These are phyloP conservation scores for Heliangelus exortis DNA, from an alignment of 2,797 vertebrate species.

Conservation along the genomic window DNA sequence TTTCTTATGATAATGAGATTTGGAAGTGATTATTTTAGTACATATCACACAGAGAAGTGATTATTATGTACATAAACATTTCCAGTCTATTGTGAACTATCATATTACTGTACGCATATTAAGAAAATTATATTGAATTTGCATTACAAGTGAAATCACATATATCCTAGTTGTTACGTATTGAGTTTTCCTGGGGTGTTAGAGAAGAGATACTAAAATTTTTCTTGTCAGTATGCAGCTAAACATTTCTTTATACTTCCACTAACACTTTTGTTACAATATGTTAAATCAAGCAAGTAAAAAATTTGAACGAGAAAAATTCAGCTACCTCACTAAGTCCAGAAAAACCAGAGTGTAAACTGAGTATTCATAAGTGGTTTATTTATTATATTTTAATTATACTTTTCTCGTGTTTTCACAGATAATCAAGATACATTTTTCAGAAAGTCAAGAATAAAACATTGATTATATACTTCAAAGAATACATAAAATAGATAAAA, in stretches of 20 bases:
- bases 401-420: not conserved
- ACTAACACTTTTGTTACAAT: not conserved
- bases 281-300: not conserved
- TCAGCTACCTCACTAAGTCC: not conserved
- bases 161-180: not conserved
- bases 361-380: not conserved
- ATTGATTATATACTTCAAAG: not conserved
- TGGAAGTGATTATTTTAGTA: conserved; percentile 28
- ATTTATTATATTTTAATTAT: too few relatives aligned
- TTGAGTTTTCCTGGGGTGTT: not conserved
- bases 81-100: not conserved
- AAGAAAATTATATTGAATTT: not conserved
- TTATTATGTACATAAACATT: conserved; percentile 41
- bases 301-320: not conserved
- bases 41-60: not conserved
- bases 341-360: not conserved
- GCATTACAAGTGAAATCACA: not conserved
- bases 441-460: not conserved
- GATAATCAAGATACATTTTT: not conserved
- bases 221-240: not conserved
- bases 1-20: conserved; percentile 22
- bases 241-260: not conserved
- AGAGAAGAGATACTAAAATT: not conserved
- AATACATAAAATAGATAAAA: not conserved
- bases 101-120: conserved; percentile 42